phyloP scores from a whole-genome alignment of 2,888 invertebrate genomes.

The Eupsilia transversa region DNA sequence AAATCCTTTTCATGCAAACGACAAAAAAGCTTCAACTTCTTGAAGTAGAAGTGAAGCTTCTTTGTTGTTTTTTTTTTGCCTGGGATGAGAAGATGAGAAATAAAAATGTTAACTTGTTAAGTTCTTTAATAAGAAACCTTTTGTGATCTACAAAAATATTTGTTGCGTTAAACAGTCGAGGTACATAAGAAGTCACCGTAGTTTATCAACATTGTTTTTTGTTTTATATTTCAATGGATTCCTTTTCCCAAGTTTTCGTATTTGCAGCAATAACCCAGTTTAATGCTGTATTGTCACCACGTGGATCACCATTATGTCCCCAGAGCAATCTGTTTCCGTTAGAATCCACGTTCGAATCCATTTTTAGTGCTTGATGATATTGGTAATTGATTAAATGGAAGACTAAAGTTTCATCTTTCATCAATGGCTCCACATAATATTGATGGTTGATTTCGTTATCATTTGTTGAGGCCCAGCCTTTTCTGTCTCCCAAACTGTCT shows the following conservation, averaged over 20 bases:
- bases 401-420: slow-evolving; percentile 58
- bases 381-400: slow-evolving; percentile 70
- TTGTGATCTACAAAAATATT: not conserved
- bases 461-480: slow-evolving; percentile 62
- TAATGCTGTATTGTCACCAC: slow-evolving; percentile 16
- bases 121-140: not conserved
- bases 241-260: slow-evolving; percentile 6
- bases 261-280: slow-evolving; percentile 50
- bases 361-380: slow-evolving; percentile 67
- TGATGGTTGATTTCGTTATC: slow-evolving; percentile 55
- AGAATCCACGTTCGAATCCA: slow-evolving; percentile 54
- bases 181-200: not conserved
- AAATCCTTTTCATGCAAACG: not conserved
- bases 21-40: no score
- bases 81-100: not conserved
- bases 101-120: not conserved
- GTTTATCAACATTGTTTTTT: not conserved
- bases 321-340: slow-evolving; percentile 64
- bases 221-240: slow-evolving; percentile 18
- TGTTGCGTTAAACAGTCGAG: not conserved
- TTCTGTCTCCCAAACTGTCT: slow-evolving; percentile 64
- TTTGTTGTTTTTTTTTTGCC: not conserved
- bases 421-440: slow-evolving; percentile 69
- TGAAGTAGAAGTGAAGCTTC: not conserved
- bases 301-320: slow-evolving; percentile 64